A percentile compares a stretch with the other conserved stretches of the same genome.
phyloP scores from a whole-genome alignment of 2,797 vertebrate genomes.

The Menidia menidia region DNA sequence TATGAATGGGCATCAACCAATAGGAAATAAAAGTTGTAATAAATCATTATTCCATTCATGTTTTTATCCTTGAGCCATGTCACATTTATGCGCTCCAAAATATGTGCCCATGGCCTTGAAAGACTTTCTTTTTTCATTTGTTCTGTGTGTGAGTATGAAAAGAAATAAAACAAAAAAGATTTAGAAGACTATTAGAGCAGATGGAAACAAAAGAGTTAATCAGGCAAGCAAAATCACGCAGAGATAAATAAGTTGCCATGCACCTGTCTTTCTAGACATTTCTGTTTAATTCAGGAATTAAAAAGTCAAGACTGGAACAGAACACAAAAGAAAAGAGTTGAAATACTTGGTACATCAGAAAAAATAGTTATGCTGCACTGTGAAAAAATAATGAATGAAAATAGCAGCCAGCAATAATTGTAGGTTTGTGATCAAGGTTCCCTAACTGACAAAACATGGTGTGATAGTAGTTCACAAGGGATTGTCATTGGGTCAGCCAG shows the following conservation, averaged over 20 bases:
- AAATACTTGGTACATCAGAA: no score
- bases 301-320: not conserved
- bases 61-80: not conserved
- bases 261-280: not conserved
- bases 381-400: no score
- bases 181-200: not conserved
- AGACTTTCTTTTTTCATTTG: no score
- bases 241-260: not conserved
- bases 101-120: not conserved
- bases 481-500: no score
- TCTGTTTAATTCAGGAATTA: not conserved
- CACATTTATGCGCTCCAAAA: not conserved
- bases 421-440: no score
- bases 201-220: not conserved
- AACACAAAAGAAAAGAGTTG: not conserved
- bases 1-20: no score
- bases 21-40: not conserved
- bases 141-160: no score
- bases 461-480: no score
- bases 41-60: not conserved
- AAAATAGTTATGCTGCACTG: no score
- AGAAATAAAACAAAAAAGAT: not conserved
- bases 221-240: not conserved
- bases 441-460: no score
- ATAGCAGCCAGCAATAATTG: no score